Percentiles rank a stretch among this genome's conserved stretches.
phyloP scores from a whole-genome alignment of 2,888 invertebrate genomes.

The Periphyllus acericola region DNA sequence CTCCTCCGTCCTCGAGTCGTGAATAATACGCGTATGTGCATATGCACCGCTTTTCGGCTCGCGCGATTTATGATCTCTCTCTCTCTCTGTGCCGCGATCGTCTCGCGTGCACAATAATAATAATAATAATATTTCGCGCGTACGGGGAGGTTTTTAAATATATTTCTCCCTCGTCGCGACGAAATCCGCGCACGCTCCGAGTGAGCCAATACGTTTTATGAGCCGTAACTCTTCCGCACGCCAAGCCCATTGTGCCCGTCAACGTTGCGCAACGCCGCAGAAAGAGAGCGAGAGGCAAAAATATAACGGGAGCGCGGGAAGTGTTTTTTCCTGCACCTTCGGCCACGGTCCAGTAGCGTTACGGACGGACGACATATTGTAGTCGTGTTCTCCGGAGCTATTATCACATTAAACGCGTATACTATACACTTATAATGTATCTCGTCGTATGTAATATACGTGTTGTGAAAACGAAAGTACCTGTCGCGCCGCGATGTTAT shows the following conservation, averaged over 20 bases:
- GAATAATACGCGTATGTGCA: neutral
- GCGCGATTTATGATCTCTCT: neutral
- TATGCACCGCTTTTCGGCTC: neutral
- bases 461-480: neutral
- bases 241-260: neutral
- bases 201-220: no score
- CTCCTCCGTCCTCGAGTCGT: neutral
- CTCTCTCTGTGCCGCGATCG: no score
- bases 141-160: slow-evolving; percentile 1
- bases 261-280: neutral
- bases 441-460: no score
- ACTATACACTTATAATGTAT: no score
- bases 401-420: no score
- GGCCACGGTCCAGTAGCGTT: neutral
- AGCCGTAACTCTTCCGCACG: no score
- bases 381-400: no score
- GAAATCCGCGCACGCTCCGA: neutral
- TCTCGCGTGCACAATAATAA: neutral
- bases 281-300: no score
- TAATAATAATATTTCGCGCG: neutral
- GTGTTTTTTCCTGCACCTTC: neutral
- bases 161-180: neutral
- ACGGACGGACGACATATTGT: neutral
- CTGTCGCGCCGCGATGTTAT: neutral
- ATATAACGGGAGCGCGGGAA: neutral